Percentiles rank a stretch among this genome's conserved stretches.
These are phyloP conservation scores for Aldabrachelys gigantea DNA, from an alignment of 2,113 vertebrate genomes.

Conservation along the genomic window DNA sequence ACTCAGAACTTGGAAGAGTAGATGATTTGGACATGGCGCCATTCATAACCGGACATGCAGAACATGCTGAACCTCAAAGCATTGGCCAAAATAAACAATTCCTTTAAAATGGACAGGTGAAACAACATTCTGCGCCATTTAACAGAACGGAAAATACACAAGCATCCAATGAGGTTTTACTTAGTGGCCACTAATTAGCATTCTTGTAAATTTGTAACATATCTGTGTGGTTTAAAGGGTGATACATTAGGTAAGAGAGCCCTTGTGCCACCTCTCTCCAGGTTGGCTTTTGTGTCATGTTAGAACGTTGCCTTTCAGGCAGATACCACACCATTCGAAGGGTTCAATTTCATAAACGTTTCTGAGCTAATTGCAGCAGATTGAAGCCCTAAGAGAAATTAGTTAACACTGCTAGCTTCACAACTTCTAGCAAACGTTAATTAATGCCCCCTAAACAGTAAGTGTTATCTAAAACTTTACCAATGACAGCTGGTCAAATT, in stretches of 20 bases:
- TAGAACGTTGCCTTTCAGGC: neutral
- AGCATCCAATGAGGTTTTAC: neutral
- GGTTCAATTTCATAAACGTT: neutral
- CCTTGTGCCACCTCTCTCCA: neutral
- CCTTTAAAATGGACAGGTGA: neutral
- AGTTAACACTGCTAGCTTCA: neutral
- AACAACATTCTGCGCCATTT: neutral
- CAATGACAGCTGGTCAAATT: neutral
- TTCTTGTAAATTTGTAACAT: neutral
- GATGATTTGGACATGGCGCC: accelerated
- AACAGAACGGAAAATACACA: neutral
- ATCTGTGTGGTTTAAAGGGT: neutral
- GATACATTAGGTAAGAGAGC: neutral
- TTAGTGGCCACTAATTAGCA: neutral
- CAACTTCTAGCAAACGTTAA: accelerated
- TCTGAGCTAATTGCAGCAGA: neutral
- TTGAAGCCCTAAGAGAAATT: neutral
- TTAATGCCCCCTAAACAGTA: neutral
- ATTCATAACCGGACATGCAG: accelerated
- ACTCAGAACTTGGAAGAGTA: neutral
- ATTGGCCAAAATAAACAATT: accelerated
- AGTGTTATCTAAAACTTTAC: neutral
- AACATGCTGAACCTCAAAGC: accelerated
- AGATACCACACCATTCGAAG: neutral
- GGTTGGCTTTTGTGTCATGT: neutral